Conservation (phyloP, 2,113 vertebrate genomes). For the Struthidea cinerea region DNA sequence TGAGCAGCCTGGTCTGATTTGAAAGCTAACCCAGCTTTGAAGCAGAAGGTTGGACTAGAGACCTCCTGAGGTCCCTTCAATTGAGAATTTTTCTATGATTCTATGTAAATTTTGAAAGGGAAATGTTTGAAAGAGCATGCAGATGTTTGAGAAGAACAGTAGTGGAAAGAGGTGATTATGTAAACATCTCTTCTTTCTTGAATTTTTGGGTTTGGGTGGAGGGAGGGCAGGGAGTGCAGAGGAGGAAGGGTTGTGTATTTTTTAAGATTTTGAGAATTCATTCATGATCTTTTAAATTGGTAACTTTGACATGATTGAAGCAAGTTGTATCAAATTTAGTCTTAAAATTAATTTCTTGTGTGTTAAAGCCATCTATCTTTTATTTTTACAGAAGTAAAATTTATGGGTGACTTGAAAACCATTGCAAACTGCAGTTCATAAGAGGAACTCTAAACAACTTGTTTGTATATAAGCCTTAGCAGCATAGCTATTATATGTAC, state of each 20-base stretch:
- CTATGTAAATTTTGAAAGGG: background rate
- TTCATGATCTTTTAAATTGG: background rate
- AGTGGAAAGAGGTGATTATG: background rate
- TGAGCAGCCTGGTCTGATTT: background rate
- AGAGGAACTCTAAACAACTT: background rate
- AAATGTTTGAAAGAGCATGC: background rate
- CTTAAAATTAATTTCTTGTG: background rate
- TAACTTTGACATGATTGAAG: background rate
- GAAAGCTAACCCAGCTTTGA: background rate
- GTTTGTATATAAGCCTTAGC: background rate
- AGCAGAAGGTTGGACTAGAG: background rate
- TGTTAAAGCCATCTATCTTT: background rate
- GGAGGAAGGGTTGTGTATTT: background rate
- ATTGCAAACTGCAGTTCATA: background rate
- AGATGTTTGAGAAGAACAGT: background rate
- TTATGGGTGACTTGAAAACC: background rate
- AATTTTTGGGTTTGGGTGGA: background rate
- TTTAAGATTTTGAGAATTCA: background rate
- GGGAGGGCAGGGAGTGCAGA: fast-evolving
- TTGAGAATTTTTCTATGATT: background rate
- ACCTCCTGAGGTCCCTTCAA: background rate
- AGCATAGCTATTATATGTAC: background rate
- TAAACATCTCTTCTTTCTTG: background rate
- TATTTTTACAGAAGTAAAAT: background rate
- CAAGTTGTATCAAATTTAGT: background rate